Base-by-base conservation (phyloP, 2,797 vertebrate species). In the Micrastur ruficollis region DNA sequence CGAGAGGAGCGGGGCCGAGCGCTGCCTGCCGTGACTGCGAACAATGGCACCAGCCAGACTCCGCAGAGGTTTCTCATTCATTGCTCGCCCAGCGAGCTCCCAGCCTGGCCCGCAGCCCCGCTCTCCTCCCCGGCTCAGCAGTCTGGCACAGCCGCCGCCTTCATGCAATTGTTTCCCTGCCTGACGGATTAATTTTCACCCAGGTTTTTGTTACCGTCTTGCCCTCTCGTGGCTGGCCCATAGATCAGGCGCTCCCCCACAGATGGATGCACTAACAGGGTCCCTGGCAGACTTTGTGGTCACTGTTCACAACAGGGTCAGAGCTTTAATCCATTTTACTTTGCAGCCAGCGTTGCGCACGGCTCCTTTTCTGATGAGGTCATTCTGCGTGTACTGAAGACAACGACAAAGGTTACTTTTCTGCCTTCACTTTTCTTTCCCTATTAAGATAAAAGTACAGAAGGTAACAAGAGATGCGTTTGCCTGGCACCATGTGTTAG, bases 241-340 rank as follows among this genome's bases (percentile, higher is more conserved):
- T 8, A 21, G 18, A 55, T 58, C 25, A 4, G 81, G 31, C 7
- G 1, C 32, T 71, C 9, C 23, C 36, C 29, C 27, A 2, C 1
- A 2, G 70, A 14, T 6, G 21, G 81, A 23, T 19, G 50, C n/a
- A 1, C 14, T 1, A 5, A 32, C 26, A 8, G 23, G 5, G 9
- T 10, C 70, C 59, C 59, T 36, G 11, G 12, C 22, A 2, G 1
- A 13, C 1, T 1, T 2, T 19, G 9, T 0, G 3, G 20, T 27
- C 52, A 6, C 55, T 11, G 15, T 19, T 56, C 15, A 0, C 49
- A 34, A 1, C 11, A 5, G 52, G 8, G 29, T 6, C 16, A 65
- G 40, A 46, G 49, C 23, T 88, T 74, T 47, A 14, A 68, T n/a
- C 31, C 20, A 0, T 29, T 56, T 8, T 22, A 44, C 12, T 84